Base-by-base conservation (phyloP, 2,113 vertebrate species). In the Centrocercus urophasianus region DNA sequence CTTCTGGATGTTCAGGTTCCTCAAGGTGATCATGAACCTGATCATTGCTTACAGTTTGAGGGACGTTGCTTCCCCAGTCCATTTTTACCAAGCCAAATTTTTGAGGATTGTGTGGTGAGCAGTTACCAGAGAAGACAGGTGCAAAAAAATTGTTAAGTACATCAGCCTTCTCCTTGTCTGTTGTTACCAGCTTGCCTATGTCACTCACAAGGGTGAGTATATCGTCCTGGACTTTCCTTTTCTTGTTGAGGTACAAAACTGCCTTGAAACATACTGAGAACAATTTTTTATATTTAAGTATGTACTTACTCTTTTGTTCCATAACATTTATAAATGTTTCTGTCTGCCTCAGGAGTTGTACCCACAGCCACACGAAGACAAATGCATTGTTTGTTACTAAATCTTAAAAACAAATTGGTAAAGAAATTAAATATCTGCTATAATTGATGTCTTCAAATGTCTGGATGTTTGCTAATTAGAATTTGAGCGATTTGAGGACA, bases 221-320 rank as follows among this genome's bases (percentile, higher is more conserved):
- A 54, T 14, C 52, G 15, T 54, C 13, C 14, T 27, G 52, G 15
- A 28, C 27, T 54, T 54, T 16, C 52, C 52, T 54, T 54, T 54
- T 54, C 13, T 54, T 27, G 8, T 3, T 54, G 63, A 45, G 78
- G 61, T 89, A 87, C 89, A 88, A 95, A 93, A 93, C 67, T 89
- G 54, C 79, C 71, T 93, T 83, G 85, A 89, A 79, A 91, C 64
- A 83, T 24, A 32, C 64, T 20, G 60, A 89, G 56, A 86, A 88
- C 59, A 24, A 32, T 83, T 93, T 89, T 79, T 95, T 85, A 88
- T 88, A 89, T 96, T 83, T 95, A 85, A 85, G 19, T 76, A 59
- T 70, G 71, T 60, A 14, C 64, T 91, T 96, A 89, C 67, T 64
- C 54, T 85, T 87, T 94, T 80, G 54, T 96, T 95, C 30, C 69